Evolutionary conservation across 2,888 invertebrate species (phyloP).

Genomic region (Philaethria dido): DNA sequence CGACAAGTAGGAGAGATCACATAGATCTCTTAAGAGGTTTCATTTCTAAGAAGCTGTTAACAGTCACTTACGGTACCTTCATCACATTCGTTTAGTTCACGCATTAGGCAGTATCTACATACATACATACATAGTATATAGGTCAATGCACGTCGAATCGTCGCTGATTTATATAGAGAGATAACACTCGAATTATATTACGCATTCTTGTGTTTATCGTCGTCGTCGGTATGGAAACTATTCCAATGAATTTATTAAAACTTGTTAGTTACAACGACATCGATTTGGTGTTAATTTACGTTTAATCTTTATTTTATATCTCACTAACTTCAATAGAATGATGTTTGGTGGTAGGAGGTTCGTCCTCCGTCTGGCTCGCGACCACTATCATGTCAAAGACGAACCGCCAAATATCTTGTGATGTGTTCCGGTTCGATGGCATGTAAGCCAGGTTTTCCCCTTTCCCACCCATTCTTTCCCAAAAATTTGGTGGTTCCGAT

Average conservation of each 20-base stretch:
- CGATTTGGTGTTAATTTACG: background rate
- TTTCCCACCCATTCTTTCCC: too few species aligned
- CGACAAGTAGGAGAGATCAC: too few species aligned
- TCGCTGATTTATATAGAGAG: conserved; percentile 22
- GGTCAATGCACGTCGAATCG: conserved; percentile 13
- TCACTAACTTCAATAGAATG: background rate
- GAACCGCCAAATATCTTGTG: too few species aligned
- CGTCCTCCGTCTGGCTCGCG: too few species aligned
- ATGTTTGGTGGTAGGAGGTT: too few species aligned
- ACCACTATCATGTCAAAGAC: too few species aligned
- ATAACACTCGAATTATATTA: conserved; percentile 12
- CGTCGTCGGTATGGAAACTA: background rate
- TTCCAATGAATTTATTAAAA: conserved; percentile 6
- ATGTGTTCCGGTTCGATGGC: too few species aligned
- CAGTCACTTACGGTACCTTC: background rate
- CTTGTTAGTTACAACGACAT: background rate
- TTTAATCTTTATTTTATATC: background rate
- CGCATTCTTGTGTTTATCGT: background rate
- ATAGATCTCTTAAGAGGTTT: background rate
- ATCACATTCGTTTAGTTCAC: background rate
- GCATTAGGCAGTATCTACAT: background rate
- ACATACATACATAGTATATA: background rate
- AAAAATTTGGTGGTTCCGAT: too few species aligned
- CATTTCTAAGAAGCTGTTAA: background rate
- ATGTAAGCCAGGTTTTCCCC: too few species aligned